Evolutionary conservation across 2,888 invertebrate genomes (phyloP).

Genomic region (Dysmachus trigonus): DNA sequence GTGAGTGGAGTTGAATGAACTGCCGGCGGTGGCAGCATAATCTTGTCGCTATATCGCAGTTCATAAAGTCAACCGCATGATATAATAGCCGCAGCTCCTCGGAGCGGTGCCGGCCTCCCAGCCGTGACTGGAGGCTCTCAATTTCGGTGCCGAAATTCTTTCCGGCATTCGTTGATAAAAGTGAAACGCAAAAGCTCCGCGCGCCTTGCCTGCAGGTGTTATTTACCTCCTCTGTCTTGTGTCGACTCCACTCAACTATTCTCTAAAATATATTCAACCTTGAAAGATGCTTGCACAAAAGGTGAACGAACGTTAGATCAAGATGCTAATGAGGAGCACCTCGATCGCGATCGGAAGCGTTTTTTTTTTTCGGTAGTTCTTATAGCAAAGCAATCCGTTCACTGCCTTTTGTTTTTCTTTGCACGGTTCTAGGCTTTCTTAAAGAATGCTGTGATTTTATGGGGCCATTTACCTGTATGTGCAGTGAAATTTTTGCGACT

Average conservation of each 20-base stretch:
- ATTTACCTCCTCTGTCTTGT: slow-evolving; percentile 45
- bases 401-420: background rate
- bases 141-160: slow-evolving; percentile 17
- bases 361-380: background rate
- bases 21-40: background rate
- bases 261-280: slow-evolving; percentile 23
- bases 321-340: slow-evolving; percentile 7
- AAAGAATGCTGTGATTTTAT: background rate
- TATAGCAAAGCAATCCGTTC: background rate
- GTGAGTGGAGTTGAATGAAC: background rate
- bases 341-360: slow-evolving; percentile 10
- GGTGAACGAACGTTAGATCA: slow-evolving; percentile 17
- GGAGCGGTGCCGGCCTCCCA: background rate
- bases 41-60: background rate
- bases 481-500: background rate
- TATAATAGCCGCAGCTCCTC: background rate
- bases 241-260: slow-evolving; percentile 34
- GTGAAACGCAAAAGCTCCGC: slow-evolving; percentile 46
- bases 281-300: slow-evolving; percentile 14
- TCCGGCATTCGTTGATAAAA: slow-evolving; percentile 43
- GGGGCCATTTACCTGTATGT: background rate
- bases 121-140: background rate
- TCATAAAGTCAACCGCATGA: background rate
- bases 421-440: background rate
- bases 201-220: slow-evolving; percentile 27